Evolutionary conservation across 2,888 invertebrate species (phyloP).

Genomic region (Dysmachus trigonus): DNA sequence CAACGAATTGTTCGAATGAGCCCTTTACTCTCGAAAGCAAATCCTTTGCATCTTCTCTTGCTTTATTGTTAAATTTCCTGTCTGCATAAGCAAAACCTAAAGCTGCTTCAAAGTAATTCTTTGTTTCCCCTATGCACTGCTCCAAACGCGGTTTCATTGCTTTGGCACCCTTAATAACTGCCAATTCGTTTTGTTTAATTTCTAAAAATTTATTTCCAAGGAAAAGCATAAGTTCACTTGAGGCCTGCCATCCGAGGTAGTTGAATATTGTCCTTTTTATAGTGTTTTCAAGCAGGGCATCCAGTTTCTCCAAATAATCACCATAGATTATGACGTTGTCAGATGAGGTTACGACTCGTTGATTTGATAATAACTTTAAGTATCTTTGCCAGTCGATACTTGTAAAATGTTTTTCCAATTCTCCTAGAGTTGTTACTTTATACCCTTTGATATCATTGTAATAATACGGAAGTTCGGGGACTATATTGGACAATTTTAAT

Average conservation of each 20-base stretch:
- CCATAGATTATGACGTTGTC: not conserved
- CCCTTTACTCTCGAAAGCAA: too few relatives aligned
- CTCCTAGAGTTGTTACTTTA: not conserved
- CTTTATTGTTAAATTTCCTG: too few relatives aligned
- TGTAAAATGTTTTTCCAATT: not conserved
- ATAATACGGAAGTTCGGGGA: not conserved
- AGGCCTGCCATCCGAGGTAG: not conserved
- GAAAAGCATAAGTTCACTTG: not conserved
- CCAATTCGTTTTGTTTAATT: not conserved
- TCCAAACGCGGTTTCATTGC: not conserved
- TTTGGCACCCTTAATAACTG: not conserved
- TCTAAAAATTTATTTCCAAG: not conserved
- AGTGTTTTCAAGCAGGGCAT: not conserved
- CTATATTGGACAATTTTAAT: not conserved
- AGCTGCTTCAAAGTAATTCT: too few relatives aligned
- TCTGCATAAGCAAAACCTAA: too few relatives aligned
- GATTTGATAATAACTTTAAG: not conserved
- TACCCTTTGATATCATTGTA: not conserved
- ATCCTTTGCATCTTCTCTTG: too few relatives aligned
- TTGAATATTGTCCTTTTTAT: not conserved
- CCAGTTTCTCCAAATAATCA: not conserved
- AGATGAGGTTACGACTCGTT: not conserved
- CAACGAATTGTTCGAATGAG: too few relatives aligned
- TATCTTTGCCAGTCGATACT: not conserved
- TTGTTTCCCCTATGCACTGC: not conserved